A percentile compares a stretch with the other conserved stretches of the same genome.
Evolutionary conservation across 2,113 vertebrate species (phyloP).

Genomic region (Saccopteryx leptura): DNA sequence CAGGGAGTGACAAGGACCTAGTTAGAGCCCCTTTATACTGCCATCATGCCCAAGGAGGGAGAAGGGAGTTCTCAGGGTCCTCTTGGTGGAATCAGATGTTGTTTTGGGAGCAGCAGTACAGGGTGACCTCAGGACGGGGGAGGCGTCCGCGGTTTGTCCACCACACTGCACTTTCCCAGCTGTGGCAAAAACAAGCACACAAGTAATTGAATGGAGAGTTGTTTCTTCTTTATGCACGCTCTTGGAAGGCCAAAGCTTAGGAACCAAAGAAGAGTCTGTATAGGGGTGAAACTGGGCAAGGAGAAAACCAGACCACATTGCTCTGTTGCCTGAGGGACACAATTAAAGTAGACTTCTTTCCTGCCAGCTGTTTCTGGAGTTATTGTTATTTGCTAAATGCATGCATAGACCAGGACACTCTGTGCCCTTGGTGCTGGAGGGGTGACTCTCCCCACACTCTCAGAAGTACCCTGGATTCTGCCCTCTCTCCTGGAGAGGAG

Average conservation of each 20-base stretch:
- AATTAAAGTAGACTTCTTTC: background rate
- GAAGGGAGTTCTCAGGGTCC: rapidly evolving
- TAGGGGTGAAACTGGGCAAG: background rate
- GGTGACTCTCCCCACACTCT: background rate
- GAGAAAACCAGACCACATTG: background rate
- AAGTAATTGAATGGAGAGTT: background rate
- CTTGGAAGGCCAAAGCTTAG: background rate
- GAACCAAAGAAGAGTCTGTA: background rate
- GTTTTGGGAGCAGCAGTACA: no score
- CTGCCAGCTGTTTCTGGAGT: background rate
- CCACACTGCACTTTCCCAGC: background rate
- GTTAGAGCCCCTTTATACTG: background rate
- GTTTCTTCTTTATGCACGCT: background rate
- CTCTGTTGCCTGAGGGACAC: background rate
- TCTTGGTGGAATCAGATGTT: background rate
- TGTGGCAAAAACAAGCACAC: background rate
- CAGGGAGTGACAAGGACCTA: background rate
- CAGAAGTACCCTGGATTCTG: background rate
- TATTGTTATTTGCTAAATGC: constrained; percentile 2
- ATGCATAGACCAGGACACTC: background rate
- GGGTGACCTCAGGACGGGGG: no score
- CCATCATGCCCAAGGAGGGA: background rate
- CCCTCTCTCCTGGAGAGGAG: background rate
- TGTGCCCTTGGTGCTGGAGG: background rate
- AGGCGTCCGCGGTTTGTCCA: background rate